These are phyloP conservation scores for Lasius platythorax DNA, from an alignment of 2,888 invertebrate species.

Conservation along the genomic window DNA sequence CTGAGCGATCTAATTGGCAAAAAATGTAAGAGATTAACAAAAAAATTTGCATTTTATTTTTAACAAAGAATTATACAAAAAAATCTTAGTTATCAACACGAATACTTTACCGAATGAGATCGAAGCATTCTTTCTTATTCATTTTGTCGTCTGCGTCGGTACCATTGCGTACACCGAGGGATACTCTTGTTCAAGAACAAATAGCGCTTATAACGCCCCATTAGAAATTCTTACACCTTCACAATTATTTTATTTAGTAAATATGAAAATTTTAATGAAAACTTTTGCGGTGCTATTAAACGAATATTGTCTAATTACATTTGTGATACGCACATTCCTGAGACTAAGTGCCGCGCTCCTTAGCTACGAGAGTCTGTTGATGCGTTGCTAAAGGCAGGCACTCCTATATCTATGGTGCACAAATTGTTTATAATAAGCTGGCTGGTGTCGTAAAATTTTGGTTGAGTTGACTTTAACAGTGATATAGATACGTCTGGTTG, in stretches of 20 bases:
- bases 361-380: too few species aligned
- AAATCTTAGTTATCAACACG: not conserved
- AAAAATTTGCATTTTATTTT: not conserved
- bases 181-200: constrained; percentile 13
- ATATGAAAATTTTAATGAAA: too few species aligned
- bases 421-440: not conserved
- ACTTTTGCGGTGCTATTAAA: too few species aligned
- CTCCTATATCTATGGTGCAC: too few species aligned
- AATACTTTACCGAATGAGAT: constrained; percentile 5
- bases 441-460: not conserved
- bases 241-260: not conserved
- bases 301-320: too few species aligned
- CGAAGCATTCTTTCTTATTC: not conserved
- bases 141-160: constrained; percentile 15
- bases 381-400: too few species aligned
- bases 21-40: not conserved
- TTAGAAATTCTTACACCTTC: not conserved
- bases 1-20: not conserved
- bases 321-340: too few species aligned
- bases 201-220: constrained; percentile 16
- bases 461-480: not conserved
- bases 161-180: constrained; percentile 10
- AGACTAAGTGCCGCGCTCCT: too few species aligned
- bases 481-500: not conserved
- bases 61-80: not conserved